Percentiles rank a stretch among this genome's conserved stretches.
Evolutionary conservation across 2,113 vertebrate genomes (phyloP).

Genomic region (Erythrocebus patas): DNA sequence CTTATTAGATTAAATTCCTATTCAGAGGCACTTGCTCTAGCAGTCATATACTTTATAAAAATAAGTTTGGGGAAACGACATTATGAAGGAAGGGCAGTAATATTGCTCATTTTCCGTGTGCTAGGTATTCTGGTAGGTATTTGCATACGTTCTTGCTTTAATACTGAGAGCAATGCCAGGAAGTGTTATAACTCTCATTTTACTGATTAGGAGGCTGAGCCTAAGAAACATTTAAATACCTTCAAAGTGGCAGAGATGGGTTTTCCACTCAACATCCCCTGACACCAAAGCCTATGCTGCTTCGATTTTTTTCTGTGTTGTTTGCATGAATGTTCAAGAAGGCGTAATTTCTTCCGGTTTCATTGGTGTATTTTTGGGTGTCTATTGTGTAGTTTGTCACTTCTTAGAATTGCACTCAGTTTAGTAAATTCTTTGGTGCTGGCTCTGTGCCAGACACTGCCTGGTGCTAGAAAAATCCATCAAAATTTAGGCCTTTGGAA

Average conservation of each 20-base stretch:
- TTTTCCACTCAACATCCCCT: not conserved
- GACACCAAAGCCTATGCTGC: not conserved
- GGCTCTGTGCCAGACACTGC: not conserved
- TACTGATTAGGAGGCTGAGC: not conserved
- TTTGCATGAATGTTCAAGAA: not conserved
- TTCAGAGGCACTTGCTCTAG: not conserved
- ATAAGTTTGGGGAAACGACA: not conserved
- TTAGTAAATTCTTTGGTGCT: not conserved
- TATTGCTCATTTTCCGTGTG: not conserved
- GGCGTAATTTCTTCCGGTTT: not conserved
- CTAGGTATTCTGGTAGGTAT: not conserved
- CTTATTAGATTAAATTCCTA: not conserved
- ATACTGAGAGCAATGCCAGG: not conserved
- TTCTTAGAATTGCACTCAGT: not conserved
- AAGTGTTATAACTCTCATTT: not conserved
- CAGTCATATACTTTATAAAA: not conserved
- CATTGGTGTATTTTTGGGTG: not conserved
- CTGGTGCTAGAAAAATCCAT: not conserved
- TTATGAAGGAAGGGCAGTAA: not conserved
- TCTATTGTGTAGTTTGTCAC: not conserved
- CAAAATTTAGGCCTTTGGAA: not conserved
- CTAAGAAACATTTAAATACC: not conserved
- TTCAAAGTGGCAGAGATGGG: not conserved
- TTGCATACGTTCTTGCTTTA: not conserved
- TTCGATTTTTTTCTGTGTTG: not conserved